These are phyloP conservation scores for Phlogophora meticulosa DNA, from an alignment of 2,888 invertebrate species.

Conservation along the genomic window DNA sequence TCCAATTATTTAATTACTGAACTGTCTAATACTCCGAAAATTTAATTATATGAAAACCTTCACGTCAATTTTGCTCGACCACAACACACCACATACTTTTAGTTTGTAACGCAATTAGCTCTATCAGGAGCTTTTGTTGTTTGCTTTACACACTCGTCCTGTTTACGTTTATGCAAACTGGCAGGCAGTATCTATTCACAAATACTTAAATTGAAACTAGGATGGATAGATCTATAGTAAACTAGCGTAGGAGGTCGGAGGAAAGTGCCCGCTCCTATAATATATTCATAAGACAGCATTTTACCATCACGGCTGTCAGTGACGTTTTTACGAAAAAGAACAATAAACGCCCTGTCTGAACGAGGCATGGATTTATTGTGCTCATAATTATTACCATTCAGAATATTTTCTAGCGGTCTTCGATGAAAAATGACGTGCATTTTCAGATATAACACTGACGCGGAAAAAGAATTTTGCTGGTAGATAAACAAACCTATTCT, in stretches of 20 bases:
- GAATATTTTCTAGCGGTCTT: slow-evolving; percentile 22
- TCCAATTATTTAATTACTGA: slow-evolving; percentile 34
- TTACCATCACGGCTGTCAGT: slow-evolving; percentile 58
- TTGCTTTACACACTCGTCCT: slow-evolving; percentile 43
- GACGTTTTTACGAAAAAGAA: slow-evolving; percentile 55
- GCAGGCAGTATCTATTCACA: slow-evolving; percentile 28
- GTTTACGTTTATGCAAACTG: slow-evolving; percentile 42
- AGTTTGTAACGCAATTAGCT: slow-evolving; percentile 48
- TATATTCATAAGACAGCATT: slow-evolving; percentile 65
- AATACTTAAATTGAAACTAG: slow-evolving; percentile 27
- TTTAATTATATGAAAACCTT: slow-evolving; percentile 45
- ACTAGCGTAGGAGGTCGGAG: slow-evolving; percentile 29
- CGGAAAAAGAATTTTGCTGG: slow-evolving; percentile 18
- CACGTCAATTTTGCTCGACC: slow-evolving; percentile 38
- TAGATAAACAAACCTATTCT: slow-evolving; percentile 17
- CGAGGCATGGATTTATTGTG: slow-evolving; percentile 48
- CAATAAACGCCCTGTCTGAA: slow-evolving; percentile 35
- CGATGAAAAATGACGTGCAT: slow-evolving; percentile 9
- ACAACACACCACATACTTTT: slow-evolving; percentile 50
- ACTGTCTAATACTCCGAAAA: slow-evolving; percentile 27
- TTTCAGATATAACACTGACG: slow-evolving; percentile 15
- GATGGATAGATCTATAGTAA: slow-evolving; percentile 46
- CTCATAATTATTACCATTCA: slow-evolving; percentile 39
- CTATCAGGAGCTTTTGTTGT: slow-evolving; percentile 39
- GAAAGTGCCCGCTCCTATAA: slow-evolving; percentile 47